These are phyloP conservation scores for Mohoua ochrocephala DNA, from an alignment of 2,113 vertebrate genomes.

Conservation along the genomic window DNA sequence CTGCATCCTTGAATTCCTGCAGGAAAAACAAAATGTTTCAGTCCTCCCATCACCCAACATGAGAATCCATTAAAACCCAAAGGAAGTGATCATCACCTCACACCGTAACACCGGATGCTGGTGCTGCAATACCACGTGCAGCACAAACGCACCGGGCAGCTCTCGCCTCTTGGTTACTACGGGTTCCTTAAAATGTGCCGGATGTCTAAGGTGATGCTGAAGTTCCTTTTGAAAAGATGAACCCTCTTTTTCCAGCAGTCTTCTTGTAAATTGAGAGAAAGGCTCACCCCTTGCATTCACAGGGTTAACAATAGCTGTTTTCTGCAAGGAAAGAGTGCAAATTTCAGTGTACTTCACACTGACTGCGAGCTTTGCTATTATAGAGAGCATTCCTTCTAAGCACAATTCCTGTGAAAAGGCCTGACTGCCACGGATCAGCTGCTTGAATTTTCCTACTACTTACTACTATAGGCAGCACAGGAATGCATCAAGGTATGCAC, in stretches of 20 bases:
- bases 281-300: accelerated
- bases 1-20: conserved; percentile 56
- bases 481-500: background rate
- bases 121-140: conserved; percentile 41
- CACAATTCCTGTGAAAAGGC: background rate
- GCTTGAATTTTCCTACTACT: background rate
- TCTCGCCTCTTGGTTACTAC: conserved; percentile 27
- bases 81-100: background rate
- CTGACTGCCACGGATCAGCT: background rate
- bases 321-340: conserved; percentile 66
- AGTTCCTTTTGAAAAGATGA: conserved; percentile 28
- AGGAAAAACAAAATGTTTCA: conserved; percentile 1
- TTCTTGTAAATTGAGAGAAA: background rate
- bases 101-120: accelerated
- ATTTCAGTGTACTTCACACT: background rate
- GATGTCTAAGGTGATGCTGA: accelerated
- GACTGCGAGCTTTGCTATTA: background rate
- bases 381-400: background rate
- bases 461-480: background rate
- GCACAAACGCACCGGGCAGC: conserved; percentile 51
- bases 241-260: conserved; percentile 67
- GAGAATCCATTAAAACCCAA: background rate
- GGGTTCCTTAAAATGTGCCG: accelerated
- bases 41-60: background rate
- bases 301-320: conserved; percentile 76